Conservation (phyloP, 2,113 vertebrate species). For the Seriola dumerili region DNA sequence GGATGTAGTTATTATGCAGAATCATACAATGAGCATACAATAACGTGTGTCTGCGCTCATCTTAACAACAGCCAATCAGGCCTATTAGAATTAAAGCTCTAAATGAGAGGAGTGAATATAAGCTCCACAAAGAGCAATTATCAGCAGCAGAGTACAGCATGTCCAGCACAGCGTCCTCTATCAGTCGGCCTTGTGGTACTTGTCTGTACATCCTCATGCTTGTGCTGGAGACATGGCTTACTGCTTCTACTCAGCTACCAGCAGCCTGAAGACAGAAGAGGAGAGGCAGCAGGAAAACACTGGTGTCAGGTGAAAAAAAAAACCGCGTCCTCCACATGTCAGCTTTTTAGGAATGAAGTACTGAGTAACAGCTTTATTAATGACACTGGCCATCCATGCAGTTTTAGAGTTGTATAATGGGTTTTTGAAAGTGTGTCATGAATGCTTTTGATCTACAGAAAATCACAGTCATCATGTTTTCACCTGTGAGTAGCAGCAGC, state of each 20-base stretch:
- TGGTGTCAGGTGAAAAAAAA: slow-evolving; percentile 55
- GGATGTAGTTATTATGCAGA: slow-evolving; percentile 69
- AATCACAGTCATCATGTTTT: slow-evolving; percentile 30
- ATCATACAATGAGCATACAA: slow-evolving; percentile 52
- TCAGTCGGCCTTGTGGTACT: slow-evolving; percentile 52
- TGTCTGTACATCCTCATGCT: slow-evolving; percentile 49
- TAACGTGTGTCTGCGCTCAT: slow-evolving; percentile 26
- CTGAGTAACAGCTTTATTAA: slow-evolving; percentile 53
- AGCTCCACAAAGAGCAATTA: slow-evolving; percentile 72
- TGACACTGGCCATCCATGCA: slow-evolving; percentile 31
- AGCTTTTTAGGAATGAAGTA: slow-evolving; percentile 46
- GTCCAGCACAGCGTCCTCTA: slow-evolving; percentile 49
- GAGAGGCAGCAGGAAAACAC: slow-evolving; percentile 59
- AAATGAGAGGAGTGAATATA: slow-evolving; percentile 60
- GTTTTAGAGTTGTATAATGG: slow-evolving; percentile 47
- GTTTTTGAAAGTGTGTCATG: slow-evolving; percentile 50
- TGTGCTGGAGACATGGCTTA: slow-evolving; percentile 18
- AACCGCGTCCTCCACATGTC: slow-evolving; percentile 35
- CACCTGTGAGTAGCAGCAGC: slow-evolving; percentile 9
- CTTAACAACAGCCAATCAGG: slow-evolving; percentile 67
- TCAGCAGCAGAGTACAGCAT: slow-evolving; percentile 52
- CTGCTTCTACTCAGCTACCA: slow-evolving; percentile 19
- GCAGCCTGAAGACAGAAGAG: slow-evolving; percentile 25
- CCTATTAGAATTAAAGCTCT: slow-evolving; percentile 64
- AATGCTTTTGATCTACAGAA: slow-evolving; percentile 36